These are phyloP conservation scores for Phoxinus dragarum DNA, from an alignment of 2,797 vertebrate genomes.

Conservation along the genomic window DNA sequence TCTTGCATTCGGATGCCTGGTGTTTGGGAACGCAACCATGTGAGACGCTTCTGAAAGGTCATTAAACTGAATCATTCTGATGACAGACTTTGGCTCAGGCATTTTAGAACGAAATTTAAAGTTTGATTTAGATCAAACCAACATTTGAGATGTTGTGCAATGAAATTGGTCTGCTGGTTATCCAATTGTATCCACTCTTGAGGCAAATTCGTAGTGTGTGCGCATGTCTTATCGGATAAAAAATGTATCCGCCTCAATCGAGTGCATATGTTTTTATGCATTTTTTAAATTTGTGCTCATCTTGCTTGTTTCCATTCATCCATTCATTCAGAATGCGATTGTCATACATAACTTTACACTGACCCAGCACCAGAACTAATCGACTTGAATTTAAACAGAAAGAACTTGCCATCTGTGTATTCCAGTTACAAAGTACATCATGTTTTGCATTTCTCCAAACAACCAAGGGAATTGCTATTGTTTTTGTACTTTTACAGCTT, in stretches of 20 bases:
- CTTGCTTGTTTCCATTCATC: too few species aligned
- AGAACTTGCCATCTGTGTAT: neutral
- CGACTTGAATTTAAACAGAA: neutral
- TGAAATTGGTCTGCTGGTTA: neutral
- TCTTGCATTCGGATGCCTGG: too few species aligned
- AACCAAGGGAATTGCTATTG: neutral
- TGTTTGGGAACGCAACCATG: too few species aligned
- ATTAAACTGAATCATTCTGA: neutral
- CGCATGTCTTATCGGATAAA: neutral
- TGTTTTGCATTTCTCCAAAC: neutral
- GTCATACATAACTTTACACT: neutral
- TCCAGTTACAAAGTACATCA: neutral
- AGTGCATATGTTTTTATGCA: too few species aligned
- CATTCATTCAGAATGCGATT: too few species aligned
- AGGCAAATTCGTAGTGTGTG: neutral
- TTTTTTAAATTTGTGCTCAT: too few species aligned
- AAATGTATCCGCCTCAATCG: neutral
- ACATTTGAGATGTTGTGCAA: neutral
- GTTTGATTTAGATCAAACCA: neutral
- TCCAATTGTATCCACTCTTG: neutral
- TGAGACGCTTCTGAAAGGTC: neutral
- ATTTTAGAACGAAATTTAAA: neutral
- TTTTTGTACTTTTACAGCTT: neutral
- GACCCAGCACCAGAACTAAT: neutral
- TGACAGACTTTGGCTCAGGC: neutral